Evolutionary conservation across 1,140 invertebrate species (phyloP).

Genomic region (Pogonus chalceus): DNA sequence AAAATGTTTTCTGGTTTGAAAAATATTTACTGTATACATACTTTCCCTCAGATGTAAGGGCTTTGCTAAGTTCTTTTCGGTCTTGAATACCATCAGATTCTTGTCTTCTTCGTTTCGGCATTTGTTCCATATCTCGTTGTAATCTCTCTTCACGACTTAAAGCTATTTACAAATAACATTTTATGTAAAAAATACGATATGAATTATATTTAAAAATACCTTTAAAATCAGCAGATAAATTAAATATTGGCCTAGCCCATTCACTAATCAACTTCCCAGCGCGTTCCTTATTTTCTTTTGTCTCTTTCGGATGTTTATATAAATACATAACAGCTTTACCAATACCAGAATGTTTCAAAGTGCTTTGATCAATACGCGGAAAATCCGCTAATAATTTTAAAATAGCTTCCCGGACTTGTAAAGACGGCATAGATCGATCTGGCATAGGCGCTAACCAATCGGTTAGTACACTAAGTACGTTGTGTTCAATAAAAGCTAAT

Average conservation of each 20-base stretch:
- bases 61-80: constrained; percentile 30
- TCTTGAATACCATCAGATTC: constrained; percentile 53
- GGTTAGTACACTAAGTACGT: constrained; percentile 83
- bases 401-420: constrained; percentile 82
- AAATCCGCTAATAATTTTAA: constrained; percentile 86
- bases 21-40: constrained; percentile 17
- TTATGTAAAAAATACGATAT: not conserved
- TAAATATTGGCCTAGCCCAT: constrained; percentile 95
- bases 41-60: constrained; percentile 31
- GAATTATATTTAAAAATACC: constrained; percentile 29
- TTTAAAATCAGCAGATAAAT: constrained; percentile 91
- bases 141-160: constrained; percentile 77
- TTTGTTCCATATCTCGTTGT: constrained; percentile 82
- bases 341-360: constrained; percentile 89
- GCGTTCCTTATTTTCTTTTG: constrained; percentile 82
- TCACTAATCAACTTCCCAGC: constrained; percentile 91
- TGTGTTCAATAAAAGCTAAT: constrained; percentile 90
- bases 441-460: constrained; percentile 98
- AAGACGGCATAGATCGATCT: constrained; percentile 86
- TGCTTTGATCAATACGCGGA: constrained; percentile 76
- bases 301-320: constrained; percentile 97
- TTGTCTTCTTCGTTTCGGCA: constrained; percentile 43
- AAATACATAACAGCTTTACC: constrained; percentile 99
- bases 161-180: constrained; percentile 38
- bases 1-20: constrained; percentile 1